Base-by-base conservation (phyloP, 1,140 invertebrate species). In the Lineus longissimus region DNA sequence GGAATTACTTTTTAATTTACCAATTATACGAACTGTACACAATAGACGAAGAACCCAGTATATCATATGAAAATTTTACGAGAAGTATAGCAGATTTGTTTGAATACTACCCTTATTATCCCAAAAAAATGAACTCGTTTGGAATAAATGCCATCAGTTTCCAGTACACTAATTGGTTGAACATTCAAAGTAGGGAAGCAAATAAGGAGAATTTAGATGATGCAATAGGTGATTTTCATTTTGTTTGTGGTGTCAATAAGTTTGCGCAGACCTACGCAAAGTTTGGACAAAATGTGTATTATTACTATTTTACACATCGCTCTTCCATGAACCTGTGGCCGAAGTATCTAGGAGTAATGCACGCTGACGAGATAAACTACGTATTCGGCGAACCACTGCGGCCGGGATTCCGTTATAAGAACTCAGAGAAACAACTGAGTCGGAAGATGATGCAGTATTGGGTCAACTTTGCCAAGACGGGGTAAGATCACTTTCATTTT, bases 151-250 rank as follows among this genome's bases (percentile, higher is more conserved):
- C 94, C 36, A 92, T 95, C 67, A 87, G 90, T 30, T 95, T 91
- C 78, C 90, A 95, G 75, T 97, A 97, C 81, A 94, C 93, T 0
- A 88, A 95, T 81, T 96, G 94, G 94, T 79, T 90, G 43, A 89
- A 91, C 73, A 91, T 91, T 0, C 88, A 94, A 62, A 91, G 96
- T 82, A 88, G 90, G 0, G 85, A 89, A 25, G 87, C 87, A 62
- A 94, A 95, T 80, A 85, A 91, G 47, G 88, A 94, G 74, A 88
- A 90, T 13, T 82, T 96, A 29, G 94, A 95, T 74, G 93, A 93
- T 77, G 93, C 97, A 82, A 91, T 97, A n/a, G 95, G 95, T 2
- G 96, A 98, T 81, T 94, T 92, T 76, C 92, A 96, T 71, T 98
- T 98, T 79, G 93, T 94, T 0, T 98, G 96, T 83, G 90, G 91